Base-by-base conservation (phyloP, 2,113 vertebrate species). In the Lepisosteus oculatus region DNA sequence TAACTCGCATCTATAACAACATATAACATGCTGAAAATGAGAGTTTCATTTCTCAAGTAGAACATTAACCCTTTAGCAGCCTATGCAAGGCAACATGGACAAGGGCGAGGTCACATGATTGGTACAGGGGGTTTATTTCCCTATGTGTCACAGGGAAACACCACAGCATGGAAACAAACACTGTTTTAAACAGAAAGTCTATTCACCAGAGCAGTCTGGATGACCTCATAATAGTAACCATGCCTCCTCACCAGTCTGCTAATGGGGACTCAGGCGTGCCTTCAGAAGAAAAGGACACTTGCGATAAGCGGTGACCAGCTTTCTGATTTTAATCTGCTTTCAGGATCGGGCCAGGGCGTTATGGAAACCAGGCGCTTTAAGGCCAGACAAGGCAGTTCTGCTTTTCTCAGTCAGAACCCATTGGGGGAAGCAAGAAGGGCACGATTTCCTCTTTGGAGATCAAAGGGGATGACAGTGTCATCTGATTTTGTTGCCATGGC, bases 291-390 rank as follows among this genome's bases (percentile, higher is more conserved):
- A 59, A 59, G 2, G 1, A 59, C 9, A 59, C 57, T 11, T 15
- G 13, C n/a, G 11, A 59, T 15, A 59, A 11, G n/a, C 57, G 12
- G 14, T n/a, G 57, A 13, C 11, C 13, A 15, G 57, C 57, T 6
- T 59, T 59, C n/a, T 59, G 57, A 59, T 14, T n/a, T n/a, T n/a
- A 59, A 59, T 59, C 57, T 59, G 12, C 14, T n/a, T 13, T 59
- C 57, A 15, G 57, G 11, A 3, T n/a, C 57, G 14, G n/a, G 1
- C 11, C 13, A n/a, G 57, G 57, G n/a, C 57, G 17, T 59, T 59
- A 59, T 59, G 14, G 57, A n/a, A 59, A 59, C 57, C 57, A 59
- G 57, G 57, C 13, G 57, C 14, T 59, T 59, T n/a, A 59, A 59
- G n/a, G n/a, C 12, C 9, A 59, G 17, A 59, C 12, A 59, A 59